phyloP scores from a whole-genome alignment of 2,113 vertebrate genomes.

The Sciurus niger region DNA sequence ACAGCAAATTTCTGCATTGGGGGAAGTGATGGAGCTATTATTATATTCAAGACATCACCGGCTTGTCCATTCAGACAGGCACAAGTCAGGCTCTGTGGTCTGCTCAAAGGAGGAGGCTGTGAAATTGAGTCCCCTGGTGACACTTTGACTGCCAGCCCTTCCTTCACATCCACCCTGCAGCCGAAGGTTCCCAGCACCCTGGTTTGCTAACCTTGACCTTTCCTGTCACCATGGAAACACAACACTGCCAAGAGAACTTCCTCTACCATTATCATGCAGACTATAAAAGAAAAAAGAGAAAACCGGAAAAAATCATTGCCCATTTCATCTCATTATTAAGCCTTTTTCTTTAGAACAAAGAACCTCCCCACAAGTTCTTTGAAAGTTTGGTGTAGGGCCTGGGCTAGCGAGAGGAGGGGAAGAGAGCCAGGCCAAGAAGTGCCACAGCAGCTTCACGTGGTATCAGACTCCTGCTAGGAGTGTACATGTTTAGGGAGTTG shows the following conservation, averaged over 20 bases:
- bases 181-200: slow-evolving; percentile 64
- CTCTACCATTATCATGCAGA: slow-evolving; percentile 69
- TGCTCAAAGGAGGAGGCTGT: slow-evolving; percentile 67
- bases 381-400: neutral
- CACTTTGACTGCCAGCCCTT: slow-evolving; percentile 62
- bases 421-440: neutral
- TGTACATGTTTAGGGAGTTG: neutral
- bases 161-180: slow-evolving; percentile 26
- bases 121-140: slow-evolving; percentile 70
- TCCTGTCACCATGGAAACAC: slow-evolving; percentile 73
- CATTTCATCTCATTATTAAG: slow-evolving; percentile 47
- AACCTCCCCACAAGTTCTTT: neutral
- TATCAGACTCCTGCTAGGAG: neutral
- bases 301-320: slow-evolving; percentile 46
- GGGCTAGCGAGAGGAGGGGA: neutral
- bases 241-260: slow-evolving; percentile 77
- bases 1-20: slow-evolving; percentile 72
- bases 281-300: slow-evolving; percentile 45
- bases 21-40: slow-evolving; percentile 80
- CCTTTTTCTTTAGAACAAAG: slow-evolving; percentile 52
- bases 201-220: slow-evolving; percentile 77
- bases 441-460: neutral
- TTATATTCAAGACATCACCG: slow-evolving; percentile 73
- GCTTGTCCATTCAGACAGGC: slow-evolving; percentile 80
- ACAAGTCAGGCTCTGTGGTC: slow-evolving; percentile 81